Evolutionary conservation across 2,113 vertebrate genomes (phyloP), one percentile per base, ranked within the genome.

Genomic region (Xiphophorus maculatus): DNA sequence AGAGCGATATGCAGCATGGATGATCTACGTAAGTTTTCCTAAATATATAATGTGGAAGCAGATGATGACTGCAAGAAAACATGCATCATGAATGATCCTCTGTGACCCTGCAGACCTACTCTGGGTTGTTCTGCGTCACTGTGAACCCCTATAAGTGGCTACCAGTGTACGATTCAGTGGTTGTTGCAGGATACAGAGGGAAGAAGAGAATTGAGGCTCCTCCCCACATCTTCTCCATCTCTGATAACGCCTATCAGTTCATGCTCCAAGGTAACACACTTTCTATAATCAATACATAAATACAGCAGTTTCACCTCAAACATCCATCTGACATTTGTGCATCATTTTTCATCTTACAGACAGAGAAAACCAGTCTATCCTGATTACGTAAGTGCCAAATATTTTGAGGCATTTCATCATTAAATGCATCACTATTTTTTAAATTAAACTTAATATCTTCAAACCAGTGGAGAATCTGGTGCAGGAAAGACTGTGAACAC

Each of bases 401-500:
- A 19, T 32, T 74, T 51, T 66, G 17, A 19, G 32, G 17, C 4
- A 19, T 69, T 66, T 14, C 22, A 27, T 65, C 9, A 32, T 86
- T 93, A 91, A 88, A 92, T 94, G 93, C 90, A 63, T 29, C 3
- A 22, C n/a, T 29, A n/a, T 90, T 30, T 42, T 22, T 42, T 3
- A 13, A 25, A 22, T 3, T 33, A 3, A 37, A 40, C 35, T 62
- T 67, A 67, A 64, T 25, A 51, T 42, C 28, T 77, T 40, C 6
- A 37, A 71, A 42, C 68, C 89, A 98, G 97, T 0, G 96, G 97
- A 96, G 97, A 98, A 97, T 98, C 97, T 0, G 97, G 97, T 79
- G 97, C 97, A 0, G 97, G 97, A 86, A 98, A 99, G 95, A 98
- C 97, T 87, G 97, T 98, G 76, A 99, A 98, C 88, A 99, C 96